Conservation (phyloP, 1,140 invertebrate genomes). For the Plutomurus gul region DNA sequence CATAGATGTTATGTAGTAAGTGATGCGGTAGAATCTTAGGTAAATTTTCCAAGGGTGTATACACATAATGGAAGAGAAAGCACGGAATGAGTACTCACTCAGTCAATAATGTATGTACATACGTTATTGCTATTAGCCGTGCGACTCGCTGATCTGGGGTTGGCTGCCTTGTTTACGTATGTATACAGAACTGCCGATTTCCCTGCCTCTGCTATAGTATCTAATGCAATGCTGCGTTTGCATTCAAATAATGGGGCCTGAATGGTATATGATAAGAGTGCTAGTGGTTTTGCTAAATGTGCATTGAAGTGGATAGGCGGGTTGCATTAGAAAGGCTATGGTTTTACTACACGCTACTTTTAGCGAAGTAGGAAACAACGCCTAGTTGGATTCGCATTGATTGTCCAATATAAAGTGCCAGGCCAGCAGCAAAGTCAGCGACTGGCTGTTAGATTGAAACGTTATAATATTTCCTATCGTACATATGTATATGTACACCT, state of each 20-base stretch:
- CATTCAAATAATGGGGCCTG: slow-evolving; percentile 3
- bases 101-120: background rate
- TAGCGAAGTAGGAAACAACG: background rate
- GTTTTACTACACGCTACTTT: background rate
- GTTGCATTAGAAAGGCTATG: background rate
- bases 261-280: background rate
- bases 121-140: slow-evolving; percentile 5
- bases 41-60: slow-evolving; percentile 17
- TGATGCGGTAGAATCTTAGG: slow-evolving; percentile 18
- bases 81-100: background rate
- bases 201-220: background rate
- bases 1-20: background rate
- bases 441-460: background rate
- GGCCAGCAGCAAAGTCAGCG: background rate
- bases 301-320: background rate
- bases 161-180: background rate
- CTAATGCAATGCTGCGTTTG: background rate
- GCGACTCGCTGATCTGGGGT: background rate
- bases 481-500: no score
- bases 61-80: background rate
- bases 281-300: slow-evolving; percentile 1
- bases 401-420: background rate
- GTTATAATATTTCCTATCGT: background rate
- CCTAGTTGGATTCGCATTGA: background rate
- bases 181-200: background rate